Conservation (phyloP, 2,113 vertebrate species). For the Vombatus ursinus region DNA sequence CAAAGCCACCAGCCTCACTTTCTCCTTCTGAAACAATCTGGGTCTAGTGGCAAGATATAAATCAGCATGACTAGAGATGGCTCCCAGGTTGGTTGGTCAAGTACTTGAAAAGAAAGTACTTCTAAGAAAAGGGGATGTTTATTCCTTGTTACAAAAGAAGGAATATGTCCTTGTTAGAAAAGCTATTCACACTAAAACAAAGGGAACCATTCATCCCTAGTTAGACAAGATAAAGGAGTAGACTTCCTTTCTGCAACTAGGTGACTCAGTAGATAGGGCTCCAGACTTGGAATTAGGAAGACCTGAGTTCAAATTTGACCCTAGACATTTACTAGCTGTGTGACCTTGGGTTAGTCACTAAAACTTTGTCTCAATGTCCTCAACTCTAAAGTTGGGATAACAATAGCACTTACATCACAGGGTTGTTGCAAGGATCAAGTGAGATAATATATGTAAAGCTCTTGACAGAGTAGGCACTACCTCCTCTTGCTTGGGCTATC, state of each 20-base stretch:
- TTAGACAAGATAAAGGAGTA: background rate
- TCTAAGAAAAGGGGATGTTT: background rate
- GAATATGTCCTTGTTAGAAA: background rate
- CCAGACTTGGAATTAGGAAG: background rate
- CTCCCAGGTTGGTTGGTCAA: background rate
- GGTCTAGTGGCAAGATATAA: too few species aligned
- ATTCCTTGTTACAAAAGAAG: background rate
- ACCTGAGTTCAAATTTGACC: background rate
- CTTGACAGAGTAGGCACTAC: background rate
- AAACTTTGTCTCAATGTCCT: background rate
- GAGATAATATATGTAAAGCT: background rate
- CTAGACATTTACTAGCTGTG: background rate
- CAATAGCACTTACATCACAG: background rate
- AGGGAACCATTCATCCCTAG: background rate
- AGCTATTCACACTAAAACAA: background rate
- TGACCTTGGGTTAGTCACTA: background rate
- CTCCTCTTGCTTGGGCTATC: background rate
- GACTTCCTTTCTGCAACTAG: background rate
- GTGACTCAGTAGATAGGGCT: background rate
- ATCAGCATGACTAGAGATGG: too few species aligned
- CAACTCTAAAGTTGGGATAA: background rate
- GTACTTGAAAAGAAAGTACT: too few species aligned
- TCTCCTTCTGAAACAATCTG: too few species aligned
- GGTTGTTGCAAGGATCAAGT: background rate
- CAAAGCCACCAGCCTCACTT: too few species aligned